Conservation (phyloP, 2,888 invertebrate species). For the Oxyteleia sp. region DNA sequence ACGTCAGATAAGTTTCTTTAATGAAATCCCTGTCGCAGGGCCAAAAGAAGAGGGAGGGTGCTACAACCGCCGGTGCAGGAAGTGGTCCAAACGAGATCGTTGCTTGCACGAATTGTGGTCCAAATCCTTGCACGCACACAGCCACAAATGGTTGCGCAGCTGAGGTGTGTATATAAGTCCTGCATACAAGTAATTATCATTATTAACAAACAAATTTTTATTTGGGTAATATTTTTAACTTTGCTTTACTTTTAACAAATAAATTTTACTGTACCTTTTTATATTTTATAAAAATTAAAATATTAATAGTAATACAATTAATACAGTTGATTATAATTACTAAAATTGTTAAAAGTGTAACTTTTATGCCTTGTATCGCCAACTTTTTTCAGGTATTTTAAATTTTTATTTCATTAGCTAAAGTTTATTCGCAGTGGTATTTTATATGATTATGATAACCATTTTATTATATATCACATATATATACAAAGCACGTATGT, state of each 20-base stretch:
- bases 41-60: constrained; percentile 94
- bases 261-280: too few relatives aligned
- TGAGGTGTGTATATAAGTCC: constrained; percentile 90
- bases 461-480: too few relatives aligned
- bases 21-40: constrained; percentile 90
- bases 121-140: constrained; percentile 95
- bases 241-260: not conserved
- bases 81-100: constrained; percentile 94
- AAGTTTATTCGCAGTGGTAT: too few relatives aligned
- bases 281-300: too few relatives aligned
- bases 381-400: too few relatives aligned
- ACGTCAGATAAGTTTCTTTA: constrained; percentile 81
- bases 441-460: too few relatives aligned
- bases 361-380: too few relatives aligned
- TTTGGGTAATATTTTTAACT: not conserved
- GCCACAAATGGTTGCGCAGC: constrained; percentile 95
- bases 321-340: too few relatives aligned
- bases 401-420: too few relatives aligned
- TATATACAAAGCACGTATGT: too few relatives aligned
- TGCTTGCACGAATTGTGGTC: constrained; percentile 94
- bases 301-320: too few relatives aligned
- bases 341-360: too few relatives aligned
- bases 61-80: constrained; percentile 75
- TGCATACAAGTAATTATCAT: not conserved
- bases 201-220: not conserved